These are phyloP conservation scores for Neoarius graeffei DNA, from an alignment of 2,113 vertebrate genomes.

Conservation along the genomic window DNA sequence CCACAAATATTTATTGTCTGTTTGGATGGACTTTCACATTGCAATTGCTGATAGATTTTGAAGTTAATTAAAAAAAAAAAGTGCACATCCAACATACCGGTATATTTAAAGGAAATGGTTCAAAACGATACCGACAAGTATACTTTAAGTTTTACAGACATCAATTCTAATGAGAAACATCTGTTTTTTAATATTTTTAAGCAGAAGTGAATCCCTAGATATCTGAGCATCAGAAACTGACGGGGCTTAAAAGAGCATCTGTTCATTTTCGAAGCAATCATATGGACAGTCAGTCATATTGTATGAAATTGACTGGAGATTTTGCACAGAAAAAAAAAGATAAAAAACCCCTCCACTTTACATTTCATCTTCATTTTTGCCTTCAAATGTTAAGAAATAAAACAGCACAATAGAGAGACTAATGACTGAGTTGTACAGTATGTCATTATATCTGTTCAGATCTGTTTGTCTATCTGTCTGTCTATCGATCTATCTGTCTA, in stretches of 20 bases:
- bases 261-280: constrained; percentile 27
- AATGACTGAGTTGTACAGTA: neutral
- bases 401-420: neutral
- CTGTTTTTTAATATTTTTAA: constrained; percentile 40
- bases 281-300: constrained; percentile 21
- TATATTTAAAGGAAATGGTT: neutral
- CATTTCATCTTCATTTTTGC: neutral
- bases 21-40: neutral
- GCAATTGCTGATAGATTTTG: neutral
- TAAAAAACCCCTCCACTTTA: neutral
- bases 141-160: neutral
- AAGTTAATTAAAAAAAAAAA: neutral
- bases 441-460: neutral
- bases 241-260: constrained; percentile 48
- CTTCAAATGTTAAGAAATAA: neutral
- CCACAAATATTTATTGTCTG: neutral
- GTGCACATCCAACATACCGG: neutral
- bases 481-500: neutral
- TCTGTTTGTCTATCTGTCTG: neutral
- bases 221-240: constrained; percentile 47
- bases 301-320: neutral
- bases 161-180: constrained; percentile 46
- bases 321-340: neutral
- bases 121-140: neutral
- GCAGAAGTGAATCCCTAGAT: constrained; percentile 39